Evolutionary conservation across 2,113 vertebrate species (phyloP), one percentile per base, ranked within the genome.

Genomic region (Upupa epops): DNA sequence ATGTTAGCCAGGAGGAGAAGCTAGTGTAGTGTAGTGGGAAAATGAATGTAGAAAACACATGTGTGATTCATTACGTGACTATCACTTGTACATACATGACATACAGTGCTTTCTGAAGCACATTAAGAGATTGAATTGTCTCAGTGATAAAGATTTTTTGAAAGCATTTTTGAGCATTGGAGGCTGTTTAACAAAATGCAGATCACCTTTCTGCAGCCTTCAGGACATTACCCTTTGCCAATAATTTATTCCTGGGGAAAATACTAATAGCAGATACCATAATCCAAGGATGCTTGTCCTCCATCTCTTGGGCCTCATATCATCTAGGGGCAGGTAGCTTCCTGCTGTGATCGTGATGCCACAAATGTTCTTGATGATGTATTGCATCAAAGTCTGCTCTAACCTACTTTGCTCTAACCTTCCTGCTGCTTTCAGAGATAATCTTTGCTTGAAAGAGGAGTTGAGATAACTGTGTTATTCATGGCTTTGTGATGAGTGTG

Each of bases 21-120:
- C 18, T 88, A 83, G 83, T 60, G 42, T 76, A 80, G n/a, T n/a
- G n/a, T n/a, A n/a, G n/a, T n/a, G 86, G 59, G 89, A 90, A 90
- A 92, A 82, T 55, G 48, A 48, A 76, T 91, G 79, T 89, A 64
- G 48, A 58, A 56, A 79, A 70, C 19, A 83, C 34, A 42, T 61
- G 55, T 89, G 72, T 88, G 78, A 82, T 89, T 88, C 28, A 55
- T 79, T 83, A 82, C 46, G 42, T 5, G 13, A 34, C 24, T 76
- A 1, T 49, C 8, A 2, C 17, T 86, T 92, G 69, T 77, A 87
- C 70, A 82, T 76, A 56, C 17, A 14, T 90, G 74, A 65, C 46
- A 63, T 51, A 17, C 0, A 0, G 36, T 82, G 42, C 45, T 70
- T 90, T 85, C 74, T 70, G 74, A 90, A 87, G 22, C 51, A 51